Percentiles rank a stretch among this genome's conserved stretches.
These are phyloP conservation scores for Drosophila serrata DNA, from an alignment of 1,140 invertebrate genomes.

Conservation along the genomic window DNA sequence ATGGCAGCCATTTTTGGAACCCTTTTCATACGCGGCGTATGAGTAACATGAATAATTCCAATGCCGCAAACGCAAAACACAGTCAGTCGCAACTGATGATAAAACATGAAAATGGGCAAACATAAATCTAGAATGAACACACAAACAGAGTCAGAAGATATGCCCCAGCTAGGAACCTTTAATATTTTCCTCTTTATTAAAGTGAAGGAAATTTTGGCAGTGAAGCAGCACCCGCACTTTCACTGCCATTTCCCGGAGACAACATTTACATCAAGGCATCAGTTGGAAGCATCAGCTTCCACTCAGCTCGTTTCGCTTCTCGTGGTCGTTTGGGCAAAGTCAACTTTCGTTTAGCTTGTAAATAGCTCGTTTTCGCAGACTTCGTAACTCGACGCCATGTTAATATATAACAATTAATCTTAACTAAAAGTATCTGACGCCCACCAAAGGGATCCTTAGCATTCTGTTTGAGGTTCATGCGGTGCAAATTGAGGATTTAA, in stretches of 20 bases:
- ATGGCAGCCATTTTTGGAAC: constrained; percentile 57
- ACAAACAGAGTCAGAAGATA: constrained; percentile 35
- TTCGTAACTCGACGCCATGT: constrained; percentile 83
- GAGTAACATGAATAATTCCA: constrained; percentile 81
- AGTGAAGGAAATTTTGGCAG: constrained; percentile 3
- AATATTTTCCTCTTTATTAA: constrained; percentile 63
- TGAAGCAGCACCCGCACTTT: constrained; percentile 36
- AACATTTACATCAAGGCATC: constrained; percentile 52
- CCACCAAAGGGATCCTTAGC: constrained; percentile 21
- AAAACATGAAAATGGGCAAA: constrained; percentile 80
- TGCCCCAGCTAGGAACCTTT: constrained; percentile 45
- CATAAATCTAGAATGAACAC: constrained; percentile 68
- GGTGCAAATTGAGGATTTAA: not conserved
- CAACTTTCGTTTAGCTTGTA: constrained; percentile 85
- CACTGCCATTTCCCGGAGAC: constrained; percentile 36
- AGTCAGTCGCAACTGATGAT: constrained; percentile 73
- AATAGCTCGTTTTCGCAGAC: constrained; percentile 85
- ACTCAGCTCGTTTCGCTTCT: constrained; percentile 34
- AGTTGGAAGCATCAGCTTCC: constrained; percentile 36
- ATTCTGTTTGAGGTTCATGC: constrained; percentile 19
- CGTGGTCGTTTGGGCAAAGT: constrained; percentile 71
- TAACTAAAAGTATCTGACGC: constrained; percentile 79
- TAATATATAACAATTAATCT: constrained; percentile 84
- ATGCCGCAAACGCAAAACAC: constrained; percentile 31
- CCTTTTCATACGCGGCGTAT: constrained; percentile 78